Evolutionary conservation across 2,888 invertebrate genomes (phyloP), one percentile per base, ranked within the genome.

Genomic region (Aphidoletes aphidimyza): DNA sequence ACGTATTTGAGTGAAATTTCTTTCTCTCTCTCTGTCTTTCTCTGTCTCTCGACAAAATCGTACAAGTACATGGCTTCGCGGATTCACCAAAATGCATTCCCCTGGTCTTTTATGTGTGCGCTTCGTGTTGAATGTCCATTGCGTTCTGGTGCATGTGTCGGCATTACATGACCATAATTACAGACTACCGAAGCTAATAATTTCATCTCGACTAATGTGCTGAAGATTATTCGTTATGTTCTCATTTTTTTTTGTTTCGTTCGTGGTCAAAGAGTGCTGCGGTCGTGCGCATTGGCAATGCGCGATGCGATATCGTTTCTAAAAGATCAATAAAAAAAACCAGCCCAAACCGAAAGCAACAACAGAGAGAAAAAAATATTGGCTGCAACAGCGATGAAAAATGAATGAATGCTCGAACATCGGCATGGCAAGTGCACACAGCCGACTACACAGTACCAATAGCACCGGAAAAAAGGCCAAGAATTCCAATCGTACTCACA

Each of bases 131-230:
- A 54, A 54, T 26, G 54, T 54, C 2, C 69, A 34, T 69, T 69
- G 69, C 30, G 69, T 34, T 26, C n/a, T 69, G 69, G 8, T 30
- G 69, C 30, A 5, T 69, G 30, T 69, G 69, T 69, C 69, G 69
- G 69, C 69, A 30, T 69, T 30, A 69, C 69, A 69, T 69, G 69
- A 14, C 34, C 69, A 69, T 69, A 69, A 69, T 69, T 69, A 69
- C 69, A 69, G 69, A 69, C 69, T 69, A 69, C 69, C 14, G 69
- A 69, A 69, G 69, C 69, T 69, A 69, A 69, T 69, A 69, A 69
- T 69, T 69, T 69, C 69, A 69, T 69, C 69, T 69, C 69, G 69
- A 34, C 69, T 69, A 69, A 69, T 69, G 69, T 69, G 69, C 69
- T 69, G 34, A 69, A 69, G 69, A 69, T 69, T 69, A 69, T 69